Conservation (phyloP, 2,888 invertebrate genomes). For the Morpho achilles region DNA sequence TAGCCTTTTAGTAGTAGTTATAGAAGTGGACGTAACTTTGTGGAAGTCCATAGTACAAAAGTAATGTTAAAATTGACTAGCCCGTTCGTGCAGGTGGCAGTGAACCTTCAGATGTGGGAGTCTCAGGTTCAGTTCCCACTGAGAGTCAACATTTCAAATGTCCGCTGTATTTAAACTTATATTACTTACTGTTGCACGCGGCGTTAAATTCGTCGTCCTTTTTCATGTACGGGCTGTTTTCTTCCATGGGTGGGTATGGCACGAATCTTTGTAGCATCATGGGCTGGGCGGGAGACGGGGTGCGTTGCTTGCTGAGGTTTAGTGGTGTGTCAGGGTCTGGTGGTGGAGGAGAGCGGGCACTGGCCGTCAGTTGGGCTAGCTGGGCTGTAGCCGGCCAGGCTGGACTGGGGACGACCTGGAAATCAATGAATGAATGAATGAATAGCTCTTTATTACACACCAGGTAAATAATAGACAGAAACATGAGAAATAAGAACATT, state of each 20-base stretch:
- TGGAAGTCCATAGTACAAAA: no score
- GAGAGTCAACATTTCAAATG: no score
- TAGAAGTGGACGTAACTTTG: no score
- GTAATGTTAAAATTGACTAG: no score
- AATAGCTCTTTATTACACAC: no score
- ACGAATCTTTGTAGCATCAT: conserved; percentile 77
- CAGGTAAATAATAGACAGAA: no score
- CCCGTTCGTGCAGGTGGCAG: no score
- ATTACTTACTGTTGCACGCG: conserved; percentile 62
- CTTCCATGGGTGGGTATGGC: conserved; percentile 70
- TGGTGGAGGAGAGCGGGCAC: conserved; percentile 78
- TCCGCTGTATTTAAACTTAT: no score
- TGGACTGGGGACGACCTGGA: conserved; percentile 74
- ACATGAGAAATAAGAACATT: no score
- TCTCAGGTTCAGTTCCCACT: no score
- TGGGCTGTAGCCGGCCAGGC: conserved; percentile 85
- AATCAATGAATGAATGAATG: conserved; percentile 1
- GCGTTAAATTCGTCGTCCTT: conserved; percentile 67
- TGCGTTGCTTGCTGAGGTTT: conserved; percentile 92
- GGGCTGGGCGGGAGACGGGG: conserved; percentile 77
- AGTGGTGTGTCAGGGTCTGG: conserved; percentile 90
- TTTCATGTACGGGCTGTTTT: conserved; percentile 56
- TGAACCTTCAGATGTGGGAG: no score
- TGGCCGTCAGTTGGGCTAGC: conserved; percentile 83
- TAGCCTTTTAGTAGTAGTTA: no score